Base-by-base conservation (phyloP, 2,888 invertebrate genomes). In the Spodoptera exigua region DNA sequence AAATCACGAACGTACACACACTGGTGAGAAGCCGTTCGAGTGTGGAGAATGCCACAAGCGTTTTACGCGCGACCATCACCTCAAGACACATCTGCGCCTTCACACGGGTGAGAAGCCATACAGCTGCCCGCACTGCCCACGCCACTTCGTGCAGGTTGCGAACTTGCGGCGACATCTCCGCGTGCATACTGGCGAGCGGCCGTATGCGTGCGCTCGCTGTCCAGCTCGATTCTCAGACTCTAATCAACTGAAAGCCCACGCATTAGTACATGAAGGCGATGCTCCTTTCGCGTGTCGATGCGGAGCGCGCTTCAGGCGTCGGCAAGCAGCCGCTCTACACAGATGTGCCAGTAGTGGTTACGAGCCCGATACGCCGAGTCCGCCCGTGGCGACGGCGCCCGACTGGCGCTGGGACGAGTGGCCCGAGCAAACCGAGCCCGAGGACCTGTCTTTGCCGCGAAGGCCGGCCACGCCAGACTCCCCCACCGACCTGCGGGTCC, bases 81-180 rank as follows among this genome's bases (percentile, higher is more conserved):
- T 98, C 52, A 98, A 98, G 91, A 98, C 98, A 0, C 98, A 98
- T 90, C 97, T 98, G 95, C 95, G 98, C 21, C 93, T 98, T 64
- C 98, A 98, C 88, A 98, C 98, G 1, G 98, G 98, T 0, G 98
- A 98, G 88, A 97, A 98, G 81, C 98, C 98, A 0, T 98, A 98
- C 89, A 97, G 97, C 82, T 98, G 98, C 90, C 96, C 96, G 52
- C 98, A 98, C 88, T 98, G 98, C 91, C 98, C 98, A 71, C 96
- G 98, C 2, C 97, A 98, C 85, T 98, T 98, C 88, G 98, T 98
- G 36, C 98, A 98, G 89, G 98, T 98, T 37, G 98, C 98, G 12
- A 98, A 98, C 87, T 95, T 98, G 36, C 95, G 98, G 5, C 96
- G 98, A 9, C 98, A 98, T 83, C 93, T 98, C 39, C 95, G 98